Evolutionary conservation across 1,140 invertebrate species (phyloP).

Genomic region (Ceratina calcarata): DNA sequence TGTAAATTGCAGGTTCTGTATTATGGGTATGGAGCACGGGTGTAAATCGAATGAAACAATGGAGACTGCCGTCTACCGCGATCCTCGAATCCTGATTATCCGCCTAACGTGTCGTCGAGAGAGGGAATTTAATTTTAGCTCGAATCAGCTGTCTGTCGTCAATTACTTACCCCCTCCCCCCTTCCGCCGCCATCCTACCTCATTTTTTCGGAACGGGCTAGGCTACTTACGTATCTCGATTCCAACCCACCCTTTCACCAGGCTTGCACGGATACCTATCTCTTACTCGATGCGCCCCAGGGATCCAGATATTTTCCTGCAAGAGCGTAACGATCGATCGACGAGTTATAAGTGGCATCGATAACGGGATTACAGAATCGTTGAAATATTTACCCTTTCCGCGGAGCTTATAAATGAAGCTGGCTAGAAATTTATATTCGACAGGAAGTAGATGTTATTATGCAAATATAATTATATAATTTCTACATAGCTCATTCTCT

Average conservation of each 20-base stretch:
- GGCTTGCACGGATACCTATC: background rate
- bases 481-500: no score
- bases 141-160: slow-evolving; percentile 62
- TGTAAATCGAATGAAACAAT: slow-evolving; percentile 79
- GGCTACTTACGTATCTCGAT: slow-evolving; percentile 8
- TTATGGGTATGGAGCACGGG: slow-evolving; percentile 70
- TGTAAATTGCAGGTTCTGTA: slow-evolving; percentile 77
- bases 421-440: no score
- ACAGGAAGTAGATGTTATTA: no score
- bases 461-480: no score
- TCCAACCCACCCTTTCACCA: background rate
- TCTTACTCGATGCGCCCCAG: background rate
- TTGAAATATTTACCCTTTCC: background rate
- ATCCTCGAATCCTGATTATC: slow-evolving; percentile 65
- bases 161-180: slow-evolving; percentile 55
- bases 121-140: slow-evolving; percentile 66
- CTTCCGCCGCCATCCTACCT: slow-evolving; percentile 52
- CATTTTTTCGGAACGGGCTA: slow-evolving; percentile 10
- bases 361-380: background rate
- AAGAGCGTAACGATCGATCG: background rate
- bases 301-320: background rate
- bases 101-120: slow-evolving; percentile 63
- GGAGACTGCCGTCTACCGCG: slow-evolving; percentile 68
- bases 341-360: background rate
- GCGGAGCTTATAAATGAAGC: no score